Evolutionary conservation across 2,797 vertebrate species (phyloP).

Genomic region (Acipenser transmontanus): DNA sequence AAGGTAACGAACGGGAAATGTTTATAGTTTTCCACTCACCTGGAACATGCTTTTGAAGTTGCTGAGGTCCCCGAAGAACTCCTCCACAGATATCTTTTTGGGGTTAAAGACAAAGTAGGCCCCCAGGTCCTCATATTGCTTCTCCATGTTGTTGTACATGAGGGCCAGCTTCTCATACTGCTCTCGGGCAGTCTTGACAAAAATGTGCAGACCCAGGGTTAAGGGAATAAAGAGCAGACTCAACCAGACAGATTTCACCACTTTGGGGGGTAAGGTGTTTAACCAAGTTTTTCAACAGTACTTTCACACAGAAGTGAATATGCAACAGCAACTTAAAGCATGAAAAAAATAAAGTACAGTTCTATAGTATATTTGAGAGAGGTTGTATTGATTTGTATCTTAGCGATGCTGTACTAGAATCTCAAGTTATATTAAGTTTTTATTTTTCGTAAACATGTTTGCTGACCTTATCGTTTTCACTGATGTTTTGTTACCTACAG

Average conservation of each 20-base stretch:
- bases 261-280: neutral
- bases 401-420: too few relatives aligned
- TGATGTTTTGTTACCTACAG: too few relatives aligned
- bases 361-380: too few relatives aligned
- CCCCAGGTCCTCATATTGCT: constrained; percentile 63
- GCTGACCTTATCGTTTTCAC: too few relatives aligned
- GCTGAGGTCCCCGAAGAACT: constrained; percentile 75
- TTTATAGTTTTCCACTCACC: constrained; percentile 46
- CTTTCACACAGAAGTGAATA: neutral
- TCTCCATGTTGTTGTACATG: constrained; percentile 81
- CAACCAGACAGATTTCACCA: too few relatives aligned
- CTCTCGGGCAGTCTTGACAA: constrained; percentile 63
- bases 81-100: constrained; percentile 65
- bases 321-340: too few relatives aligned
- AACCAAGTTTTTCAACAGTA: neutral
- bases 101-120: constrained; percentile 70
- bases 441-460: too few relatives aligned
- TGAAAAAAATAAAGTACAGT: too few relatives aligned
- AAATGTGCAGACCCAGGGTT: constrained; percentile 54
- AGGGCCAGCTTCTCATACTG: constrained; percentile 69
- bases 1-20: too few relatives aligned
- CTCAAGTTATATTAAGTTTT: too few relatives aligned
- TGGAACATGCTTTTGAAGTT: constrained; percentile 81
- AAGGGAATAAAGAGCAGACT: constrained; percentile 47
- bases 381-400: too few relatives aligned